Conservation (phyloP, 2,113 vertebrate genomes). For the Orientallactaga bullata region DNA sequence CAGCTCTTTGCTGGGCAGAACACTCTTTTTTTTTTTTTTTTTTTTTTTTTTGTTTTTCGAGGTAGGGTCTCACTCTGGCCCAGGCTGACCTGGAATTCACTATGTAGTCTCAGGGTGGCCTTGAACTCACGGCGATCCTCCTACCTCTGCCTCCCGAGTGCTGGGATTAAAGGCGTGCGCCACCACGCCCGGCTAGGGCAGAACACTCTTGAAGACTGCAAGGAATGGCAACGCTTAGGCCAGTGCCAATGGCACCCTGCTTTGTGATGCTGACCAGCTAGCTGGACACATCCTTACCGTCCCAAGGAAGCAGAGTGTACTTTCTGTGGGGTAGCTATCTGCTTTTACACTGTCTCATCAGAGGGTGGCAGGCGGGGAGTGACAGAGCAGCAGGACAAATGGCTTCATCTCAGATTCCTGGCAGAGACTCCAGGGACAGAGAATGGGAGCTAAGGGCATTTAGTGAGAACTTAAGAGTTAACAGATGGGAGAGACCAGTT, state of each 20-base stretch:
- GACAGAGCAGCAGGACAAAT: neutral
- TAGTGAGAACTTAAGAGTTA: neutral
- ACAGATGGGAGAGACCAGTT: rapidly evolving
- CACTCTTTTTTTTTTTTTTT: too few species aligned
- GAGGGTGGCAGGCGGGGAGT: rapidly evolving
- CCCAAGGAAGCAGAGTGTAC: neutral
- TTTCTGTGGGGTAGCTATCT: neutral
- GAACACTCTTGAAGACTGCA: neutral
- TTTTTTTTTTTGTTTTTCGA: too few species aligned
- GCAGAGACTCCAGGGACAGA: neutral
- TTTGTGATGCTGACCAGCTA: neutral
- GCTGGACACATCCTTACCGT: rapidly evolving
- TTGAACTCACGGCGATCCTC: too few species aligned
- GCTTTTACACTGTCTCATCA: neutral
- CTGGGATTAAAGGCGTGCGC: too few species aligned
- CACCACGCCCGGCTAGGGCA: too few species aligned
- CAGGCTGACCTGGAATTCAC: too few species aligned
- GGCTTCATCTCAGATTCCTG: neutral
- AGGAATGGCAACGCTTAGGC: neutral
- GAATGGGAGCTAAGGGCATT: neutral
- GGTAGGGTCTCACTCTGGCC: too few species aligned
- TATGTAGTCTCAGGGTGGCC: too few species aligned
- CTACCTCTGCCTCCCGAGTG: too few species aligned
- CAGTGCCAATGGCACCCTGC: neutral
- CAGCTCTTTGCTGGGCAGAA: neutral